Conservation (phyloP, 1,140 invertebrate species). For the Centruroides vittatus region DNA sequence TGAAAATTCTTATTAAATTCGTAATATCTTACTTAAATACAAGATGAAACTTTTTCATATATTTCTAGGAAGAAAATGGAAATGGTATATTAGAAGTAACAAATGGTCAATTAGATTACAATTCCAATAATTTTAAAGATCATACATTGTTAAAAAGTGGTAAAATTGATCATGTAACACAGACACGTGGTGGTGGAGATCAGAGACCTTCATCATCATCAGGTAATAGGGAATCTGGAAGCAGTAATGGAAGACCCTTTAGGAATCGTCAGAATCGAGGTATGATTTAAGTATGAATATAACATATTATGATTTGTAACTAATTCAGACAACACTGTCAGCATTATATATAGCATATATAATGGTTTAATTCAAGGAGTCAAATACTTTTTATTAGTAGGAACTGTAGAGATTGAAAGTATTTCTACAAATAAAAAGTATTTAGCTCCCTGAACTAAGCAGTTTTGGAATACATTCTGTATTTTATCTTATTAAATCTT, state of each 20-base stretch:
- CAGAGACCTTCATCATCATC: conserved; percentile 2
- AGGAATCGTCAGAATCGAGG: neutral
- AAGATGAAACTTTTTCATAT: neutral
- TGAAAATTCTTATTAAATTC: no score
- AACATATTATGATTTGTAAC: neutral
- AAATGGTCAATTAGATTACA: neutral
- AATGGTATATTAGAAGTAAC: neutral
- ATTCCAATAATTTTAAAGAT: neutral
- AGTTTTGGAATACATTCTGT: no score
- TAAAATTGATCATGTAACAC: conserved; percentile 1
- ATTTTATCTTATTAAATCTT: neutral
- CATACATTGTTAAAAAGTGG: neutral
- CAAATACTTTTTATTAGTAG: neutral
- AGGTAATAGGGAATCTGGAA: neutral
- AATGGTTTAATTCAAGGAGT: neutral
- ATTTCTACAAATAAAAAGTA: no score
- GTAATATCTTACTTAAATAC: no score
- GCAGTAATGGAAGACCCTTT: no score
- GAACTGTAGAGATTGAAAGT: neutral
- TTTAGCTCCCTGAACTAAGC: no score
- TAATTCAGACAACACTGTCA: neutral
- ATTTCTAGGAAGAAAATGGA: neutral
- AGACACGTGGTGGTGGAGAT: conserved; percentile 3
- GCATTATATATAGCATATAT: neutral
- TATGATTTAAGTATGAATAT: neutral